A percentile compares a stretch with the other conserved stretches of the same genome.
Conservation (phyloP, 53 echinoderm and acorn worm species). For the Echinometra lucunter region DNA sequence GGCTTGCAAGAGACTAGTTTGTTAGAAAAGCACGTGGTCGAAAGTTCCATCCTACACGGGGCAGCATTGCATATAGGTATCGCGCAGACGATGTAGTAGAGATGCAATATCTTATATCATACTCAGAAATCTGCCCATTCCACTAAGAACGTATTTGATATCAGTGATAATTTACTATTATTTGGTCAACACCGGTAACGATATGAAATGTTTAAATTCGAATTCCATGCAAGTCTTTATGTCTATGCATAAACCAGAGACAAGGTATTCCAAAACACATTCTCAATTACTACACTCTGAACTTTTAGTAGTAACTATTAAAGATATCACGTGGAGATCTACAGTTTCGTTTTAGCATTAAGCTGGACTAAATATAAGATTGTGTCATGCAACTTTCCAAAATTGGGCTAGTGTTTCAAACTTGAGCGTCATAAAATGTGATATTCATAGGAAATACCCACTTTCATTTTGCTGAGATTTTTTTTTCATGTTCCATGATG, state of each 20-base stretch:
- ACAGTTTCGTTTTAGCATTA: neutral
- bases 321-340: neutral
- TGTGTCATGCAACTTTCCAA: neutral
- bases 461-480: neutral
- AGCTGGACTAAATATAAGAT: too few species aligned
- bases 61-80: neutral
- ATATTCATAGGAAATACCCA: neutral
- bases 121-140: neutral
- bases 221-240: too few species aligned
- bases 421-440: neutral
- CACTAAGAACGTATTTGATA: neutral
- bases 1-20: slow-evolving; percentile 43
- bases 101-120: neutral
- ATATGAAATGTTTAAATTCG: too few species aligned
- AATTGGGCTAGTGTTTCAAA: neutral
- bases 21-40: slow-evolving; percentile 24
- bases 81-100: neutral
- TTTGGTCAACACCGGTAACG: neutral
- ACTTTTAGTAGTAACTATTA: neutral
- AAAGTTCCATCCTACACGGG: neutral
- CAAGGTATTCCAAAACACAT: neutral
- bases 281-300: neutral
- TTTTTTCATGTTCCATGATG: neutral
- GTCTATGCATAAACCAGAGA: neutral
- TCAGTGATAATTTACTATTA: neutral